phyloP scores from a whole-genome alignment of 2,888 invertebrate genomes.

The Pollenia griseotomentosa region DNA sequence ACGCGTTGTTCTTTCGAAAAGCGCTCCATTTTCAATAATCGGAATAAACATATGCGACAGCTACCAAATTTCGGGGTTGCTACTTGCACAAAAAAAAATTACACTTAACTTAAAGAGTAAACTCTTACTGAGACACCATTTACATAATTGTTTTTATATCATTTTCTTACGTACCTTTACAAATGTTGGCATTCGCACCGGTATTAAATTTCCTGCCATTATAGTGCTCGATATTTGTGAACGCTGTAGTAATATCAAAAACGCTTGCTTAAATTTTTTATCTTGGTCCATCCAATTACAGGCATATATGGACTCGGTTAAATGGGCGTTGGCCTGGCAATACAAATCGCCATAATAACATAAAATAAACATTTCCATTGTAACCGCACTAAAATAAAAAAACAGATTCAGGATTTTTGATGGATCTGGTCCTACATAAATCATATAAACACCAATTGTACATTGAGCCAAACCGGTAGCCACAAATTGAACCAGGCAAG shows the following conservation, averaged over 20 bases:
- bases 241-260: slow-evolving; percentile 84
- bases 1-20: no score
- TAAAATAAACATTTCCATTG: slow-evolving; percentile 85
- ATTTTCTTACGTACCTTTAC: slow-evolving; percentile 82
- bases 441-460: slow-evolving; percentile 83
- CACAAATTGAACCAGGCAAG: slow-evolving; percentile 85
- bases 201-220: slow-evolving; percentile 85
- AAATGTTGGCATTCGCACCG: slow-evolving; percentile 85
- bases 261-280: slow-evolving; percentile 80
- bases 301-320: slow-evolving; percentile 85
- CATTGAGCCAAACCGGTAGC: slow-evolving; percentile 83
- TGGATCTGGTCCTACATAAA: slow-evolving; percentile 78
- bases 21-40: no score
- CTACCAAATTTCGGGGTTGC: no score
- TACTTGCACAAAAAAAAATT: no score
- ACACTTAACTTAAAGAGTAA: no score
- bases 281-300: slow-evolving; percentile 86
- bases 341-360: slow-evolving; percentile 86
- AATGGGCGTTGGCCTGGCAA: slow-evolving; percentile 84
- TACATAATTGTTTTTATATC: slow-evolving; percentile 44
- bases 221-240: slow-evolving; percentile 85
- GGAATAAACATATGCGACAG: no score
- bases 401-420: slow-evolving; percentile 70
- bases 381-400: slow-evolving; percentile 82
- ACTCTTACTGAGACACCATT: no score